Evolutionary conservation across 2,113 vertebrate species (phyloP).

Genomic region (Dipodomys spectabilis): DNA sequence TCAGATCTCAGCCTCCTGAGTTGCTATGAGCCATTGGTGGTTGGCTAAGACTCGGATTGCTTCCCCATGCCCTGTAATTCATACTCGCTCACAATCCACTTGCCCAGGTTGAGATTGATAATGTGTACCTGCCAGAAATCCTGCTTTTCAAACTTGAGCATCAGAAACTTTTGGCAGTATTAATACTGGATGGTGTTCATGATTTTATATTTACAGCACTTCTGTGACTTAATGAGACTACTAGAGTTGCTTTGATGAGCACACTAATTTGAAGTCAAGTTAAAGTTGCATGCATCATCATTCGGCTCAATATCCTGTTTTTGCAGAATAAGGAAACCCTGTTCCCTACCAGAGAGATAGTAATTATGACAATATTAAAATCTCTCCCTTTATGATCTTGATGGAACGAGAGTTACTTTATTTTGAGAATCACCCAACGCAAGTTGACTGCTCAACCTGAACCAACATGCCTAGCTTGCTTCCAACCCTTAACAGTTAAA

Average conservation of each 20-base stretch:
- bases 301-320: background rate
- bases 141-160: background rate
- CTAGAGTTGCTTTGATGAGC: background rate
- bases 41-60: too few relatives aligned
- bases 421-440: background rate
- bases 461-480: constrained; percentile 4
- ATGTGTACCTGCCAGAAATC: background rate
- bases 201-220: background rate
- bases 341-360: background rate
- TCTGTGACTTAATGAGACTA: background rate
- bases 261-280: background rate
- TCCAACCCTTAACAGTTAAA: background rate
- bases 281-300: background rate
- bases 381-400: background rate
- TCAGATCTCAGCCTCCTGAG: too few relatives aligned
- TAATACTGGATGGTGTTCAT: background rate
- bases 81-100: background rate
- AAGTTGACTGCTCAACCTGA: background rate
- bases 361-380: constrained; percentile 1
- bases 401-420: background rate
- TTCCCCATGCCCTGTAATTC: background rate
- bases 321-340: background rate
- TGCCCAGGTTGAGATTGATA: background rate
- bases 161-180: background rate
- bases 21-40: too few relatives aligned